Base-by-base conservation (phyloP, 1,140 invertebrate genomes). In the Diplogasteroides magnus region DNA sequence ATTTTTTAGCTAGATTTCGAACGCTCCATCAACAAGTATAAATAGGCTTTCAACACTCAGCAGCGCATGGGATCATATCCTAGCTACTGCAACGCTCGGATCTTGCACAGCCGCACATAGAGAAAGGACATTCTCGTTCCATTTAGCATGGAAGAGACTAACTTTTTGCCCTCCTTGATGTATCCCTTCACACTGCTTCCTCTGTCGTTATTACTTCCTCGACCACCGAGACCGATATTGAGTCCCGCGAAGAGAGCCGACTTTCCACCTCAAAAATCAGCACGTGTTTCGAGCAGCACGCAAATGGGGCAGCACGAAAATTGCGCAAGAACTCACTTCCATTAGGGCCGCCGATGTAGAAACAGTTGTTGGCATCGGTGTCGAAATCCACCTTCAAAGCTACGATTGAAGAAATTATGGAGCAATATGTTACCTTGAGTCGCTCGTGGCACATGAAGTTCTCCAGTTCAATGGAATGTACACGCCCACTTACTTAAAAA, bases 391-490 rank as follows among this genome's bases (percentile, higher is more conserved):
- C 74, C 27, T n/a, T n/a, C n/a, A n/a, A n/a, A n/a, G n/a, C n/a
- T n/a, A n/a, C n/a, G n/a, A n/a, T n/a, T n/a, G n/a, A n/a, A n/a
- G n/a, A n/a, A n/a, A n/a, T n/a, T n/a, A n/a, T n/a, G n/a, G n/a
- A n/a, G n/a, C n/a, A n/a, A n/a, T n/a, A n/a, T n/a, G n/a, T n/a
- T n/a, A n/a, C n/a, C n/a, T 61, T 56, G 19, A 74, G 62, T 37
- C 74, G 60, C 31, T 48, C 65, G 48, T 75, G 74, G 27, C 74
- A 75, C 74, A 75, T 75, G 26, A 75, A 75, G 61, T 75, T 73
- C 25, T 67, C 48, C 2, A 75, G 63, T 32, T 66, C 56, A 28
- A 74, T 60, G 19, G 37, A 58, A 23, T 60, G 31, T 3, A 75
- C 48, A 11, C 72, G 72, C 1, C 74, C 74, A 31, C 64, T 60